Evolutionary conservation across 2,888 invertebrate genomes (phyloP), one percentile per base, ranked within the genome.

Genomic region (Microplitis manilae): DNA sequence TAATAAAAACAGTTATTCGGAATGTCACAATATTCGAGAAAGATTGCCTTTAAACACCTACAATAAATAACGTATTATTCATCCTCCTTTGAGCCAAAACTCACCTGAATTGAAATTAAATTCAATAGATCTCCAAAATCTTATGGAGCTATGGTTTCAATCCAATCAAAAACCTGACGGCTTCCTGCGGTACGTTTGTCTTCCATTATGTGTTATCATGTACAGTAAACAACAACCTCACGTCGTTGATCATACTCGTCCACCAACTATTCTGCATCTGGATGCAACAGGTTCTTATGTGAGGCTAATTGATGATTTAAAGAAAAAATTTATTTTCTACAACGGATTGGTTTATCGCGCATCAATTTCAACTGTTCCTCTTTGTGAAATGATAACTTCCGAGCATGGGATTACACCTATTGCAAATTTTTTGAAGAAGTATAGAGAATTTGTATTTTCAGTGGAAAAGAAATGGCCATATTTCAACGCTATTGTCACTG

Each of bases 381-480:
- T 50, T 9, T 50, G 50, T 6, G 13, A 50, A 8, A 6, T 6
- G 1, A 50, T 50, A 2, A 50, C 50, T 4, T 9, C 9, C 8
- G 50, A 50, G 13, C 50, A 50, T 6, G 13, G 13, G 8, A 50
- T 6, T 50, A 50, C 50, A 6, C 8, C 9, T 50, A 8, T 50
- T 9, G 8, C 9, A 6, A 50, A 6, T 50, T 6, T 50, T 50
- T 13, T 50, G 4, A 50, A 50, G 50, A 2, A 50, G 13, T 50
- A 50, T 4, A 2, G 50, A 50, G 50, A 4, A 50, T 50, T 50
- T 50, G 50, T 50, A 6, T 6, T 50, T 2, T 50, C 50, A 50
- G 9, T 50, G 2, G 50, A 50, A 50, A 8, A 50, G 0, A 50
- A 50, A 39, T 73, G 73, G 73, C 73, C 73, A n/a, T 73, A 39